phyloP scores from a whole-genome alignment of 2,113 vertebrate species.

The Meriones unguiculatus region DNA sequence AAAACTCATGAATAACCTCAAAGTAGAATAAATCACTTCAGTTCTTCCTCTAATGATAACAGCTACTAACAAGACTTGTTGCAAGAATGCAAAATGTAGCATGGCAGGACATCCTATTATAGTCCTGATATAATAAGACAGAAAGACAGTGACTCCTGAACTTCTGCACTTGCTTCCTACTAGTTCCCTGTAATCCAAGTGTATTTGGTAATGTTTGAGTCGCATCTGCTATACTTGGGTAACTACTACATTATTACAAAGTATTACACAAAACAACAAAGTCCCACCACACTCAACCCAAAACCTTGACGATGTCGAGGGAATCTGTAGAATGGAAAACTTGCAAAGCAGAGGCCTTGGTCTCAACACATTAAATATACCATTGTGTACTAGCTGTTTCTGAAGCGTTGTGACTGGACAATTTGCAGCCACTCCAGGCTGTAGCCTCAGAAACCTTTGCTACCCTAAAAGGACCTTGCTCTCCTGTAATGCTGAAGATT shows the following conservation, averaged over 20 bases:
- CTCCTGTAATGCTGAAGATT: accelerated
- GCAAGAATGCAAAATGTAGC: neutral
- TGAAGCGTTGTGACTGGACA: neutral
- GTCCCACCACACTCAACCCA: neutral
- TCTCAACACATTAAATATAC: neutral
- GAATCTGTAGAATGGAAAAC: neutral
- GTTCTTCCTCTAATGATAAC: neutral
- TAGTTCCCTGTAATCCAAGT: neutral
- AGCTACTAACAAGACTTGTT: neutral
- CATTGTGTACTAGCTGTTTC: too few relatives aligned
- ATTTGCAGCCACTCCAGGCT: neutral
- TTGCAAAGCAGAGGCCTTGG: neutral
- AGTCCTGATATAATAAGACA: neutral
- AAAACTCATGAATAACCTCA: neutral
- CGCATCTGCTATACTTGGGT: neutral
- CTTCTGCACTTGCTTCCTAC: neutral
- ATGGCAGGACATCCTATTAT: slow-evolving; percentile 66
- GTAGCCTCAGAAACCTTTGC: neutral
- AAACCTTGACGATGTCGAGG: neutral
- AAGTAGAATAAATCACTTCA: neutral
- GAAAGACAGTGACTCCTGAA: neutral
- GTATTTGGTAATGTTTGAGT: neutral
- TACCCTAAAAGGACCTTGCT: neutral
- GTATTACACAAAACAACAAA: neutral
- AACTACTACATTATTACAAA: neutral